Evolutionary conservation across 2,888 invertebrate genomes (phyloP).

Genomic region (Morpho helenor): DNA sequence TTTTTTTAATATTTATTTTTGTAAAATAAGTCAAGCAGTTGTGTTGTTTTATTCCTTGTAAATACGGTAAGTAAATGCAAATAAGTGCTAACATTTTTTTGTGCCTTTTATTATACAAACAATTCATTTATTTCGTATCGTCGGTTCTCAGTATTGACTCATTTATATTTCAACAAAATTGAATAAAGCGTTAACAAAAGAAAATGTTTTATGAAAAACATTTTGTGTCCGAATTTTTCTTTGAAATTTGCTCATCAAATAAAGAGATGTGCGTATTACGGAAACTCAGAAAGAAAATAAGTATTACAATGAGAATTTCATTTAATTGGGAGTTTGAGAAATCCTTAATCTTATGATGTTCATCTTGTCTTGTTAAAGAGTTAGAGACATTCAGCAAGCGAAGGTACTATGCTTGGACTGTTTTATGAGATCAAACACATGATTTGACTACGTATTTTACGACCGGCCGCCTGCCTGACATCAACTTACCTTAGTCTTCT

Average conservation of each 20-base stretch:
- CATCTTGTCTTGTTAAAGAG: no score
- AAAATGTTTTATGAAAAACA: slow-evolving; percentile 44
- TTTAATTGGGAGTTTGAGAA: no score
- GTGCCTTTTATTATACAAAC: slow-evolving; percentile 33
- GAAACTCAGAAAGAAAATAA: slow-evolving; percentile 39
- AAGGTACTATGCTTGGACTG: no score
- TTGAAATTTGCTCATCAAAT: slow-evolving; percentile 43
- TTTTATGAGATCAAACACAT: no score
- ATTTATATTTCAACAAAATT: slow-evolving; percentile 56
- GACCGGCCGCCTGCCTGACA: no score
- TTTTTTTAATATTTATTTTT: no score
- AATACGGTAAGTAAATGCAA: background rate
- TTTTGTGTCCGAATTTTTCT: slow-evolving; percentile 29
- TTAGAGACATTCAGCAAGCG: no score
- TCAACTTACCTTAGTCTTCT: no score
- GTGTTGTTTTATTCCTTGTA: no score
- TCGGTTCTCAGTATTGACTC: slow-evolving; percentile 55
- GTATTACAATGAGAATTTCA: background rate
- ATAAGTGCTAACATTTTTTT: background rate
- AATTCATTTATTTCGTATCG: slow-evolving; percentile 67
- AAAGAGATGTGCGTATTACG: slow-evolving; percentile 31
- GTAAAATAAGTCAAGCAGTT: no score
- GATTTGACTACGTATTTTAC: no score
- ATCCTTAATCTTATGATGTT: no score
- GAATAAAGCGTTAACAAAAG: slow-evolving; percentile 59